Percentiles rank a stretch among this genome's conserved stretches.
Evolutionary conservation across 2,888 invertebrate species (phyloP).

Genomic region (Camptogramma bilineatum): DNA sequence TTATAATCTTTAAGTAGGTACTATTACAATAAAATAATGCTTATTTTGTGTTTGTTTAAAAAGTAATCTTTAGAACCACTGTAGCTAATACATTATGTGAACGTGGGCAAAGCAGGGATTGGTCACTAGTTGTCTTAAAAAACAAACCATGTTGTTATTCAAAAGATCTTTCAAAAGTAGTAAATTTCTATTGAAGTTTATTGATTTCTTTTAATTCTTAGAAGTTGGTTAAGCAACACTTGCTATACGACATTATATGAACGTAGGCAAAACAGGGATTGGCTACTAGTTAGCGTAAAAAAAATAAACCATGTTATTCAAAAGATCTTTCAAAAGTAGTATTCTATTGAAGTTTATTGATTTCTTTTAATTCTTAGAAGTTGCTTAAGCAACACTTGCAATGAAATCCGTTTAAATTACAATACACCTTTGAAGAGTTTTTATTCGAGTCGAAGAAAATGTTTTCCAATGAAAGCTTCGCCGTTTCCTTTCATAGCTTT

Average conservation of each 20-base stretch:
- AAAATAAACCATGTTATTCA: too few species aligned
- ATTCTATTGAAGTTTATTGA: not conserved
- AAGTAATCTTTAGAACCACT: too few species aligned
- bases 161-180: not conserved
- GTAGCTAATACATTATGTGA: too few species aligned
- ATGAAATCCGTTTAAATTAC: constrained; percentile 30
- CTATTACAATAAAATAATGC: too few species aligned
- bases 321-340: not conserved
- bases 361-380: not conserved
- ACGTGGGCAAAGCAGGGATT: too few species aligned
- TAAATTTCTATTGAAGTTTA: not conserved
- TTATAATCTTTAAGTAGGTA: too few species aligned
- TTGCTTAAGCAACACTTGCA: constrained; percentile 22
- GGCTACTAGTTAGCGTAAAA: too few species aligned
- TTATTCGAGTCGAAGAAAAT: constrained; percentile 52
- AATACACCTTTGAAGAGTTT: constrained; percentile 41
- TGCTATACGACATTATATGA: too few species aligned
- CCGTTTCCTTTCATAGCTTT: constrained; percentile 62
- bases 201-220: not conserved
- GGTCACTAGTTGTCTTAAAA: too few species aligned
- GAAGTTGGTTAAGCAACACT: constrained; percentile 16
- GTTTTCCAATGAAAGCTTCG: constrained; percentile 61
- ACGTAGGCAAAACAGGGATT: too few species aligned
- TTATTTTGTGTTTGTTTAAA: too few species aligned
- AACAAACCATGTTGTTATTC: too few species aligned